A percentile compares a stretch with the other conserved stretches of the same genome.
Conservation (phyloP, 2,797 vertebrate genomes). For the Prunella strophiata region DNA sequence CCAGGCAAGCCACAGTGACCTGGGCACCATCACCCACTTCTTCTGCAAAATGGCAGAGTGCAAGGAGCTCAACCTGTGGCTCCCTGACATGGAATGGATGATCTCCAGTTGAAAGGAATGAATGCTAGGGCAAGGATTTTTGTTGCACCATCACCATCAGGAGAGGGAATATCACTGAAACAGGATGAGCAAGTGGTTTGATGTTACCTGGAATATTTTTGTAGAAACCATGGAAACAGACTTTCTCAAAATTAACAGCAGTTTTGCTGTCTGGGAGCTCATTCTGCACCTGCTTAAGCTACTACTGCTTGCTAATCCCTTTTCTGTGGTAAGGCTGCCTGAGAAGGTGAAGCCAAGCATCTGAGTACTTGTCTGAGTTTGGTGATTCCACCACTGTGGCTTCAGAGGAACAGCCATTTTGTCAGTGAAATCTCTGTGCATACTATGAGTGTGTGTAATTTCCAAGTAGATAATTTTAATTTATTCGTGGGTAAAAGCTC, state of each 20-base stretch:
- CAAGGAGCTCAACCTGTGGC: accelerated
- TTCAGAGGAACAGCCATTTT: neutral
- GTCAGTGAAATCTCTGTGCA: neutral
- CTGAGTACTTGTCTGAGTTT: neutral
- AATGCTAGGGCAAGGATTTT: neutral
- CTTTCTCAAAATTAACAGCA: conserved; percentile 11
- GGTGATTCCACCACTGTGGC: neutral
- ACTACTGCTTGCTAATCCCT: neutral
- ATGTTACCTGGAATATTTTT: conserved; percentile 39
- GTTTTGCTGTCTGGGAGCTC: neutral
- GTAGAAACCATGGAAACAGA: conserved; percentile 48
- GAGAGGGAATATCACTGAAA: neutral
- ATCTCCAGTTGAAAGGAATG: accelerated
- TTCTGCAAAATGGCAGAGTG: neutral
- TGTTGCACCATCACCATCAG: neutral
- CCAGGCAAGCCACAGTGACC: neutral
- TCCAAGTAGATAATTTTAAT: neutral
- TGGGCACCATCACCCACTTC: neutral
- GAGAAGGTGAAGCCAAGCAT: neutral
- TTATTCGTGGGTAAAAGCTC: neutral
- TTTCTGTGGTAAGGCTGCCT: neutral
- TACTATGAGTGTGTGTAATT: neutral
- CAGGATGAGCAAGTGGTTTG: neutral
- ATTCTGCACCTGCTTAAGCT: neutral
- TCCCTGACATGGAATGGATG: neutral